Evolutionary conservation across 2,888 invertebrate genomes (phyloP).

Genomic region (Drosophila leonis): DNA sequence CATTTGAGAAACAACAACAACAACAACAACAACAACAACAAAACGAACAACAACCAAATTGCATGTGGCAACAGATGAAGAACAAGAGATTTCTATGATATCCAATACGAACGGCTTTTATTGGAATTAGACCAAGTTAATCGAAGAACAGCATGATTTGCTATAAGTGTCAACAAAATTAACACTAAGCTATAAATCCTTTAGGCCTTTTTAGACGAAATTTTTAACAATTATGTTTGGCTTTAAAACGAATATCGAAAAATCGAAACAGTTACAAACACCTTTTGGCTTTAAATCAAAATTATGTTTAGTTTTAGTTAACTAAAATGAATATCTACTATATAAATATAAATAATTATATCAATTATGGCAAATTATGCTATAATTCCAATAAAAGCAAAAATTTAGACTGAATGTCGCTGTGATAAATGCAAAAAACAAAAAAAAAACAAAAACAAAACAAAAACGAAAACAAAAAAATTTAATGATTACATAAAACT

Average conservation of each 20-base stretch:
- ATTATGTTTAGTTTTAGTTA: slow-evolving; percentile 77
- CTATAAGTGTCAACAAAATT: slow-evolving; percentile 56
- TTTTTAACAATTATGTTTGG: slow-evolving; percentile 77
- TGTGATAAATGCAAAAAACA: slow-evolving; percentile 82
- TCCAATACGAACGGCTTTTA: slow-evolving; percentile 78
- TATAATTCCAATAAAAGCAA: slow-evolving; percentile 85
- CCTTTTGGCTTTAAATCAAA: slow-evolving; percentile 81
- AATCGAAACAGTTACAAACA: slow-evolving; percentile 51
- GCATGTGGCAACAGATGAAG: slow-evolving; percentile 59
- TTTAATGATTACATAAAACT: slow-evolving; percentile 73
- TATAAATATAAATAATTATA: slow-evolving; percentile 56
- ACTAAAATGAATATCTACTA: slow-evolving; percentile 58
- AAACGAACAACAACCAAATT: slow-evolving; percentile 42
- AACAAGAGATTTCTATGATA: slow-evolving; percentile 52
- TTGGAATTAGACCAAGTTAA: slow-evolving; percentile 76
- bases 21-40: slow-evolving; percentile 17
- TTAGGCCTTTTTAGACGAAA: slow-evolving; percentile 82
- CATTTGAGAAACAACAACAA: slow-evolving; percentile 57
- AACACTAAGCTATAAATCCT: slow-evolving; percentile 68
- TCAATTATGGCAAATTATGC: slow-evolving; percentile 81
- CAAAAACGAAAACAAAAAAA: slow-evolving; percentile 35
- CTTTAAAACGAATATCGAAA: slow-evolving; percentile 57
- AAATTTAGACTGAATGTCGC: slow-evolving; percentile 85
- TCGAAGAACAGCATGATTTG: slow-evolving; percentile 72
- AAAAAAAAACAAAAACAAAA: slow-evolving; percentile 55